A percentile compares a stretch with the other conserved stretches of the same genome.
Evolutionary conservation across 2,888 invertebrate genomes (phyloP).

Genomic region (Gastracanthus pulcherrimus): DNA sequence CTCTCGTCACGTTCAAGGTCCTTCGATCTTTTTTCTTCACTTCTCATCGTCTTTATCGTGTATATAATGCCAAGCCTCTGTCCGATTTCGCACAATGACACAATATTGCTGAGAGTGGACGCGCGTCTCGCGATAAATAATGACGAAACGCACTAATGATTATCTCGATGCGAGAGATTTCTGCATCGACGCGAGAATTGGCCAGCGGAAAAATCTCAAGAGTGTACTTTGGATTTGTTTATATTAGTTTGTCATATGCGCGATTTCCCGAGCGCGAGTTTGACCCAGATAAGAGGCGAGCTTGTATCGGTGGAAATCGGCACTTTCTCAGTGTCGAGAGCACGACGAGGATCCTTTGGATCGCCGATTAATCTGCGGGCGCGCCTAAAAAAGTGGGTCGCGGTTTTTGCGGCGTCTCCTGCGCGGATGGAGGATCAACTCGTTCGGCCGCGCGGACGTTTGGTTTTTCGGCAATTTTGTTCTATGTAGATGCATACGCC

Average conservation of each 20-base stretch:
- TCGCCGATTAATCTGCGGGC: conserved; percentile 32
- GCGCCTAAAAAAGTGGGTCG: conserved; percentile 28
- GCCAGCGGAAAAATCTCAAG: neutral
- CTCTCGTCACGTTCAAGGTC: neutral
- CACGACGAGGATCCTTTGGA: neutral
- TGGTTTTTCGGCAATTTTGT: neutral
- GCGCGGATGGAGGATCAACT: neutral
- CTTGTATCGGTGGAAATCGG: neutral
- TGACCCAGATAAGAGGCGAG: neutral
- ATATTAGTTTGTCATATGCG: neutral
- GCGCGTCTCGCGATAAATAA: neutral
- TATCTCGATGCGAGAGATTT: neutral
- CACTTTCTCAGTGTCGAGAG: conserved; percentile 19
- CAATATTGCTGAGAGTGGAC: neutral
- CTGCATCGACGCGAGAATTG: too few species aligned
- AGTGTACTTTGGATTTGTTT: conserved; percentile 2
- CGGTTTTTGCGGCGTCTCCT: neutral
- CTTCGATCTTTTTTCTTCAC: neutral
- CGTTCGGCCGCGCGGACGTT: neutral
- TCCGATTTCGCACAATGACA: too few species aligned
- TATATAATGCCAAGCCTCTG: neutral
- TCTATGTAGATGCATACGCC: too few species aligned
- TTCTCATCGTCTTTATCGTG: neutral
- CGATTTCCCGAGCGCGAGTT: too few species aligned
- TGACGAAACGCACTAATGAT: neutral